A percentile compares a stretch with the other conserved stretches of the same genome.
These are phyloP conservation scores for Cosmia pyralina DNA, from an alignment of 2,888 invertebrate species.

Conservation along the genomic window DNA sequence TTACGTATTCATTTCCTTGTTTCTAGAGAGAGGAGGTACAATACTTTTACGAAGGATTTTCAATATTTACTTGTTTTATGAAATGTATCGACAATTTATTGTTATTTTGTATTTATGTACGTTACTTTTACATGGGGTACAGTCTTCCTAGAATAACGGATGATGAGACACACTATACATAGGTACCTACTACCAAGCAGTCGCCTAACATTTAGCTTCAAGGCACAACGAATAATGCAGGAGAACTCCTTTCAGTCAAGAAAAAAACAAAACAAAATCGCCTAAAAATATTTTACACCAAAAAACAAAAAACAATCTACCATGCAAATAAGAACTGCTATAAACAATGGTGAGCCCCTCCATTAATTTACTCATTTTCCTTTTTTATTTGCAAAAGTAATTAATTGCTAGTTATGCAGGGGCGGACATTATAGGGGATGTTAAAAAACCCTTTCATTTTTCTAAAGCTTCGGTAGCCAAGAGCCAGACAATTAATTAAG, in stretches of 20 bases:
- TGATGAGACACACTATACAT: neutral
- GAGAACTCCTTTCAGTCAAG: neutral
- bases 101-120: neutral
- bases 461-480: constrained; percentile 51
- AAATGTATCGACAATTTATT: neutral
- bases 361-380: constrained; percentile 51
- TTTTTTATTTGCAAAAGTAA: constrained; percentile 56
- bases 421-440: constrained; percentile 49
- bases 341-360: constrained; percentile 59
- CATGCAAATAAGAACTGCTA: constrained; percentile 58
- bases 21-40: no score
- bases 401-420: constrained; percentile 61
- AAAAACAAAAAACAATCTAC: constrained; percentile 42
- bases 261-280: constrained; percentile 22
- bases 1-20: no score
- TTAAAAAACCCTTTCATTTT: constrained; percentile 57
- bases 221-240: neutral
- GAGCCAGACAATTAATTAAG: constrained; percentile 68
- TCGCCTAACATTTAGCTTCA: neutral
- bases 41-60: neutral
- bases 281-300: constrained; percentile 11
- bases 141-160: neutral
- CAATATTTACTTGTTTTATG: neutral
- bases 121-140: neutral
- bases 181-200: neutral